Evolutionary conservation across 1,140 invertebrate genomes (phyloP).

Genomic region (Steinernema feltiae): DNA sequence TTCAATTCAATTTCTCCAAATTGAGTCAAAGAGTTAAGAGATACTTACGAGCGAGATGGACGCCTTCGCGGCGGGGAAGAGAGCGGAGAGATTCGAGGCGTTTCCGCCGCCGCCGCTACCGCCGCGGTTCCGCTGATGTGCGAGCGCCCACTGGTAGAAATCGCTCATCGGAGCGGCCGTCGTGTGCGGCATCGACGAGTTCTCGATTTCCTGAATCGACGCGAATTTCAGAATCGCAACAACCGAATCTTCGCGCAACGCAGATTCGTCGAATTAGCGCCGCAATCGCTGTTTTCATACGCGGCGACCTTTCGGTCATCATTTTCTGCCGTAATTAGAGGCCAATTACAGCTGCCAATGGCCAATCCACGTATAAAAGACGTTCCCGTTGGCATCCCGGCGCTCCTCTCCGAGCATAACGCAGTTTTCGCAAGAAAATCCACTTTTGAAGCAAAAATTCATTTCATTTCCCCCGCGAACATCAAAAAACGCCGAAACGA

Average conservation of each 20-base stretch:
- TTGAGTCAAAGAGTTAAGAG: neutral
- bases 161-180: neutral
- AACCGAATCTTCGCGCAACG: neutral
- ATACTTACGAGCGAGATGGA: neutral
- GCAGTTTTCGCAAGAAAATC: neutral
- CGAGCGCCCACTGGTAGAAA: constrained; percentile 4
- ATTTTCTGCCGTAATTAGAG: no score
- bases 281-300: neutral
- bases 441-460: neutral
- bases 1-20: neutral
- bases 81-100: neutral
- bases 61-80: neutral
- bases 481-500: neutral
- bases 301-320: neutral
- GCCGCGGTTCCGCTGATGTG: neutral
- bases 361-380: no score
- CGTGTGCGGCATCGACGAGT: neutral
- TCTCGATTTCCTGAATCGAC: neutral
- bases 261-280: neutral
- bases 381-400: no score
- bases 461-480: no score
- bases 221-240: neutral
- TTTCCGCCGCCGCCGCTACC: neutral
- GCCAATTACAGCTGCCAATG: no score
- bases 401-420: no score